Conservation (phyloP, 2,888 invertebrate species). For the Morpho achilles region DNA sequence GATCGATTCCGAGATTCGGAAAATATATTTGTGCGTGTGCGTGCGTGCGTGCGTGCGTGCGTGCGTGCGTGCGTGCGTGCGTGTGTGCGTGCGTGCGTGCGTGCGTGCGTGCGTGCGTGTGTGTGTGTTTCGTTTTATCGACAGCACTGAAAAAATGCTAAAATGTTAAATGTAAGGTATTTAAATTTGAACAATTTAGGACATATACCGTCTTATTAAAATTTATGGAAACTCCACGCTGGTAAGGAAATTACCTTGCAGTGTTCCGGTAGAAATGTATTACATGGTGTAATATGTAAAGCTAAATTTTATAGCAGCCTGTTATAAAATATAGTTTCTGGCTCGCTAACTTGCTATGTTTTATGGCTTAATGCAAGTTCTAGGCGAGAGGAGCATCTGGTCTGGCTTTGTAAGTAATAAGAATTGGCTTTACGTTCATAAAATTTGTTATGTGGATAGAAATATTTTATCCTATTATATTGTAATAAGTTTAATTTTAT, state of each 20-base stretch:
- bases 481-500: too few relatives aligned
- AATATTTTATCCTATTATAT: background rate
- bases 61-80: background rate
- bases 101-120: background rate
- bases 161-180: too few relatives aligned
- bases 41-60: background rate
- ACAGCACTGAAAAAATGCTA: too few relatives aligned
- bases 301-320: conserved; percentile 8
- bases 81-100: background rate
- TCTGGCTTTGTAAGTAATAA: conserved; percentile 4
- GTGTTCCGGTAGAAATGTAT: conserved; percentile 13
- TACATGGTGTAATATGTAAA: conserved; percentile 9
- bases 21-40: too few relatives aligned
- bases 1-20: too few relatives aligned
- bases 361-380: conserved; percentile 13
- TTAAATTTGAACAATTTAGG: background rate
- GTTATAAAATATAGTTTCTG: conserved; percentile 17
- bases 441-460: background rate
- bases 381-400: conserved; percentile 6
- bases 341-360: conserved; percentile 16
- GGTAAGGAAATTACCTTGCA: conserved; percentile 13
- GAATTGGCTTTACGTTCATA: conserved; percentile 4
- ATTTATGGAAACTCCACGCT: background rate
- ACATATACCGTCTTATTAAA: background rate
- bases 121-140: too few relatives aligned